Conservation (phyloP, 1,140 invertebrate genomes). For the Adoxophyes honmai region DNA sequence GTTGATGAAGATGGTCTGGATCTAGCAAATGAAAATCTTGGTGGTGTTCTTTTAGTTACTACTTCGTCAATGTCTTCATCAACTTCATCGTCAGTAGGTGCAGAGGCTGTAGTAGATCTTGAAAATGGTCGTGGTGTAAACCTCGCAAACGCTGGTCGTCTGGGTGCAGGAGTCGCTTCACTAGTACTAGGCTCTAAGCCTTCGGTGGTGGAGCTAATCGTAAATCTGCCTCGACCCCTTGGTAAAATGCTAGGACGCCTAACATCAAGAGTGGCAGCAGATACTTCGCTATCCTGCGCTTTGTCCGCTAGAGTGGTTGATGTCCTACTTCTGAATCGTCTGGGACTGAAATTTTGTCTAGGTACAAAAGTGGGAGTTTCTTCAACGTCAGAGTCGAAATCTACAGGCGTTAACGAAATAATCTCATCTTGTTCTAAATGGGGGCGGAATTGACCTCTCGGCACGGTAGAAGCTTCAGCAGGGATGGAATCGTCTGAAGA, state of each 20-base stretch:
- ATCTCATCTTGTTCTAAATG: constrained; percentile 44
- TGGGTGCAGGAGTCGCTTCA: constrained; percentile 34
- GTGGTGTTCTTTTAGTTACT: constrained; percentile 33
- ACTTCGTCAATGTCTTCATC: constrained; percentile 26
- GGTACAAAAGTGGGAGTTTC: constrained; percentile 41
- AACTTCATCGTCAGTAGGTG: constrained; percentile 23
- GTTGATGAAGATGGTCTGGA: constrained; percentile 29
- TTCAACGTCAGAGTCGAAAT: constrained; percentile 28
- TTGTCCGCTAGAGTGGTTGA: constrained; percentile 48
- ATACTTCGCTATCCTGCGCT: constrained; percentile 58
- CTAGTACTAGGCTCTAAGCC: constrained; percentile 30
- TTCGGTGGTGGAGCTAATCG: constrained; percentile 40
- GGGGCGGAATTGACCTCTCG: constrained; percentile 47
- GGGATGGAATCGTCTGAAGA: constrained; percentile 53
- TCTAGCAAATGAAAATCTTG: constrained; percentile 46
- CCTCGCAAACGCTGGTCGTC: constrained; percentile 56
- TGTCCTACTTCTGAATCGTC: constrained; percentile 31
- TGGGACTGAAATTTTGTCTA: constrained; percentile 28
- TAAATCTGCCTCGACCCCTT: constrained; percentile 52
- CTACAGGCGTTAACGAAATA: constrained; percentile 46
- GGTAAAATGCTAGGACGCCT: constrained; percentile 43
- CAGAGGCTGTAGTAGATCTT: constrained; percentile 28
- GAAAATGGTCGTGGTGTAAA: constrained; percentile 69
- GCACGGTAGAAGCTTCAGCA: constrained; percentile 49
- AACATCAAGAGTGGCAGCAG: constrained; percentile 59